Base-by-base conservation (phyloP, 2,113 vertebrate genomes). In the Probosciger aterrimus region DNA sequence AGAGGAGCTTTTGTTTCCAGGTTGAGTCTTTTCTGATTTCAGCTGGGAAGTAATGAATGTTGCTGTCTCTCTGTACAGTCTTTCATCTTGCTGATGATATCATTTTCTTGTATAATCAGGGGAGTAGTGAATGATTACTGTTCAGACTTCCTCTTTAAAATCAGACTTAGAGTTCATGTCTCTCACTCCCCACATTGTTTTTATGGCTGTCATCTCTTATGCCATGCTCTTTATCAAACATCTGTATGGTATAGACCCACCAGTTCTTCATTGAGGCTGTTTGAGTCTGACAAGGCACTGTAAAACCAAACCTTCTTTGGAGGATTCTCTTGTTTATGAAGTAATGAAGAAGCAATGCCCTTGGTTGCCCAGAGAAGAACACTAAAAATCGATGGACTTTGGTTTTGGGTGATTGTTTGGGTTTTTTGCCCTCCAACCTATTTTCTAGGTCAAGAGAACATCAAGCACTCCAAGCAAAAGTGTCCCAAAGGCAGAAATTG, bases 1-100 rank as follows among this genome's bases (percentile, higher is more conserved):
- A 89, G 86, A 91, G 91, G 86, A 91, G 64, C 86, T 86, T 94
- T 92, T 93, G 43, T 89, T 95, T 95, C 84, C 93, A 89, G 88
- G 76, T 86, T 75, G 82, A 86, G 76, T 52, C 83, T 74, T 90
- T 90, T 50, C 81, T 78, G 68, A 65, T 89, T 89, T 92, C 83
- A 86, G 50, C 80, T 84, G 62, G 73, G 74, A 78, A 76, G 47
- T 78, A 78, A 89, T 60, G 67, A 84, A 87, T 68, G 83, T 93
- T 91, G 37, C 69, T 80, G 57, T 65, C 18, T 88, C 60, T 94
- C 69, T 70, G 50, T 65, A 49, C 41, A 74, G 73, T 67, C 80
- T 93, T 94, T 94, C 63, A 81, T 92, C 81, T 91, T 76, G 55
- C 80, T 86, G 83, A 59, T 86, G 46, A 55, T 84, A 82, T 19